These are phyloP conservation scores for Urocitellus parryii DNA, from an alignment of 2,113 vertebrate species.

Conservation along the genomic window DNA sequence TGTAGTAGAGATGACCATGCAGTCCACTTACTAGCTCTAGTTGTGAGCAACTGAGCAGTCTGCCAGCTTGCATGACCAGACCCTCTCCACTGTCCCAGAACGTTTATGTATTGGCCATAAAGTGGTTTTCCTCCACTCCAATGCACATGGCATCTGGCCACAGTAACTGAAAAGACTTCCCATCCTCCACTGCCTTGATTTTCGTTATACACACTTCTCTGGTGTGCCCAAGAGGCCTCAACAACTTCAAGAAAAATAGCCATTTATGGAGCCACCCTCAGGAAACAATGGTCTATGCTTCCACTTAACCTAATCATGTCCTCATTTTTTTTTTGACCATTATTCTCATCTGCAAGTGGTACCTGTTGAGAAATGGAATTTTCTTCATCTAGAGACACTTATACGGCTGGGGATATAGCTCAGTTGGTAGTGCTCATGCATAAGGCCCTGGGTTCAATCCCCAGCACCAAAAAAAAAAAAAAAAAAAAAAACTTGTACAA, in stretches of 20 bases:
- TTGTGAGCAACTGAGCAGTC: background rate
- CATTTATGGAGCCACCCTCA: background rate
- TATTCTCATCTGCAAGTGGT: background rate
- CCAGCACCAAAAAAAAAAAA: background rate
- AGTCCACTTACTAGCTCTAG: background rate
- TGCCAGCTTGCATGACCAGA: background rate
- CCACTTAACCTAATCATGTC: background rate
- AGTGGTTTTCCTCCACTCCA: background rate
- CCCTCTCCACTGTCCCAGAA: background rate
- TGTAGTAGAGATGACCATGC: no score
- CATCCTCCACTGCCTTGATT: background rate
- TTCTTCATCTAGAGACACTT: background rate
- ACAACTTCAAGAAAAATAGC: background rate
- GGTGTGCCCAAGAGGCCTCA: background rate
- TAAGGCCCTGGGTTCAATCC: no score
- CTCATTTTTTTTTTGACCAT: background rate
- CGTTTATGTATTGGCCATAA: no score
- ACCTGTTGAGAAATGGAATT: background rate
- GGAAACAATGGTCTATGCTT: background rate
- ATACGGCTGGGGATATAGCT: no score
- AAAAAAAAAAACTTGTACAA: background rate
- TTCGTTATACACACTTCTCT: background rate
- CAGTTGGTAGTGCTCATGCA: no score
- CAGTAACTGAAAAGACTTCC: background rate
- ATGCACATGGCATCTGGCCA: background rate